Evolutionary conservation across 2,888 invertebrate genomes (phyloP), one percentile per base, ranked within the genome.

Genomic region (Leptarthrus brevirostris): DNA sequence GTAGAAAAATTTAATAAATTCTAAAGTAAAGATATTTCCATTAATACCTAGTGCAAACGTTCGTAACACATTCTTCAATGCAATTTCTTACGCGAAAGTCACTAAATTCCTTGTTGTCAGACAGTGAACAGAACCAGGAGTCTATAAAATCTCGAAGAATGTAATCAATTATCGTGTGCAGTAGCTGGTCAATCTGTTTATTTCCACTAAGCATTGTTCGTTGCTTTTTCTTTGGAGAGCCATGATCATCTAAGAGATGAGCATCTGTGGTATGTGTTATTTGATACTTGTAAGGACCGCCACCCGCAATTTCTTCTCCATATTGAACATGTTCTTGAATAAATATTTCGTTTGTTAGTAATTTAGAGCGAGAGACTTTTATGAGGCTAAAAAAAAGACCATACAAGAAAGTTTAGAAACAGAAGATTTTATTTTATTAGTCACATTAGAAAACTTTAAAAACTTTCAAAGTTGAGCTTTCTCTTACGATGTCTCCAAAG

Each of bases 141-240:
- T 78, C 77, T 34, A 79, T 78, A 54, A 77, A 79, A 64, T 79
- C 79, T 0, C 79, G 74, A 5, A 78, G 58, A 20, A 77, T 76
- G 72, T 77, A 77, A 71, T 78, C 78, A 14, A 78, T 75, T 8
- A 79, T 76, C 2, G 74, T 77, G 70, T 79, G 79, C 3, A 79
- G 34, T 6, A 78, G 69, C 22, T 78, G 76, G 72, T 79, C 79
- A 20, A 79, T 76, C 74, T 76, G 74, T 53, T 78, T 78, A 36
- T 77, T 74, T 1, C 78, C 78, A 58, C 77, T 78, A 2, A 79
- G 44, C 74, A 78, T 77, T 5, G 76, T 44, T 44, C 73, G 56
- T 8, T 74, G 40, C 74, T 80, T 81, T 73, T 81, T 82, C 74
- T 81, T 84, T 2, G 86, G 84, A 24, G 85, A 84, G 53, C 77